Conservation (phyloP, 2,113 vertebrate genomes). For the Laticauda laticaudata region DNA sequence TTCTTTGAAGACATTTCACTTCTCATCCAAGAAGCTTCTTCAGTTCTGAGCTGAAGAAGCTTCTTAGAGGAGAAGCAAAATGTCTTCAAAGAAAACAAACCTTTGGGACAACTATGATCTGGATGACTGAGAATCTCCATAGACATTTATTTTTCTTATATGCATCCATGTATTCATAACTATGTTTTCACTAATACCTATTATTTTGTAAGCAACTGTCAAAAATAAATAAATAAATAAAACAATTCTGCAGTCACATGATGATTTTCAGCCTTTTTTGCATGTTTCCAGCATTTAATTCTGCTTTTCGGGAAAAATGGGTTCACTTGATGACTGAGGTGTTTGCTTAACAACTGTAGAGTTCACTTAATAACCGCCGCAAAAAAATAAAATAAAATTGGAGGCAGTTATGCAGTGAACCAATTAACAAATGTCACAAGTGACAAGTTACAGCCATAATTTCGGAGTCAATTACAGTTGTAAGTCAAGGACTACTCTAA, state of each 20-base stretch:
- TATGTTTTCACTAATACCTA: too few relatives aligned
- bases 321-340: neutral
- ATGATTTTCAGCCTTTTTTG: neutral
- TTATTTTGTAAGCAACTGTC: too few relatives aligned
- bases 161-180: too few relatives aligned
- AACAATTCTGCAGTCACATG: neutral
- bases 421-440: neutral
- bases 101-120: too few relatives aligned
- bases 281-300: neutral
- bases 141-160: too few relatives aligned
- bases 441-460: neutral
- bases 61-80: too few relatives aligned
- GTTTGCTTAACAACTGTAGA: neutral
- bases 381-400: neutral
- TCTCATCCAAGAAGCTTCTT: too few relatives aligned
- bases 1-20: too few relatives aligned
- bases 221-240: too few relatives aligned
- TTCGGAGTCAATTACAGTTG: neutral
- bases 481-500: neutral
- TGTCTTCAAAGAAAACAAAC: too few relatives aligned
- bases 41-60: too few relatives aligned
- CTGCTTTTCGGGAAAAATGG: neutral
- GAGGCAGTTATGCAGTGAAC: neutral
- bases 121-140: too few relatives aligned
- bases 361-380: neutral